phyloP scores from a whole-genome alignment of 2,888 invertebrate species.

The Polietes domitor region DNA sequence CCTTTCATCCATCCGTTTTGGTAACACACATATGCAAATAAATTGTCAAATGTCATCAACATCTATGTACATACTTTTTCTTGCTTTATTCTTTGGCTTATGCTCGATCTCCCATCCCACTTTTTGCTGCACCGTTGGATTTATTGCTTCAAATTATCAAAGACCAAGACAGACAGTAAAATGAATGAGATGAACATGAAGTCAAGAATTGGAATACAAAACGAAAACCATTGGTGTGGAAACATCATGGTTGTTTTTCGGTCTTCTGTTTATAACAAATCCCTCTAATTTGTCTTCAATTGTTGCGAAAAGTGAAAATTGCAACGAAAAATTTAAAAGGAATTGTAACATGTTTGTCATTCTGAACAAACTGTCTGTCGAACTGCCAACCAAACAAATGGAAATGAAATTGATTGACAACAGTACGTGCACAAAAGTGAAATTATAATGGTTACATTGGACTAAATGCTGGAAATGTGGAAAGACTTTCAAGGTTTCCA shows the following conservation, averaged over 20 bases:
- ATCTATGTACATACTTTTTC: constrained; percentile 11
- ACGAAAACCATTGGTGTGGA: background rate
- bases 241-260: background rate
- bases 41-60: constrained; percentile 22
- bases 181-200: too few species aligned
- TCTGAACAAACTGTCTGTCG: background rate
- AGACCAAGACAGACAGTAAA: constrained; percentile 19
- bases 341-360: background rate
- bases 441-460: background rate
- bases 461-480: too few species aligned
- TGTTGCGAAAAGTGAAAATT: background rate
- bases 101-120: too few species aligned
- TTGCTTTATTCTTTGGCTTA: too few species aligned
- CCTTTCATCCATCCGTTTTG: too few species aligned
- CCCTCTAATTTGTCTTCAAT: constrained; percentile 3
- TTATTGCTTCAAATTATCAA: constrained; percentile 24
- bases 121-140: background rate
- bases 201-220: background rate
- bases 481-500: too few species aligned
- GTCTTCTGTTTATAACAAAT: background rate
- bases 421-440: background rate
- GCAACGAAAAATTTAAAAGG: background rate
- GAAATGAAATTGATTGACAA: constrained; percentile 2
- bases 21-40: background rate
- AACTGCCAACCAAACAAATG: background rate